A percentile compares a stretch with the other conserved stretches of the same genome.
Conservation (phyloP, 2,113 vertebrate species). For the Sturnira hondurensis region DNA sequence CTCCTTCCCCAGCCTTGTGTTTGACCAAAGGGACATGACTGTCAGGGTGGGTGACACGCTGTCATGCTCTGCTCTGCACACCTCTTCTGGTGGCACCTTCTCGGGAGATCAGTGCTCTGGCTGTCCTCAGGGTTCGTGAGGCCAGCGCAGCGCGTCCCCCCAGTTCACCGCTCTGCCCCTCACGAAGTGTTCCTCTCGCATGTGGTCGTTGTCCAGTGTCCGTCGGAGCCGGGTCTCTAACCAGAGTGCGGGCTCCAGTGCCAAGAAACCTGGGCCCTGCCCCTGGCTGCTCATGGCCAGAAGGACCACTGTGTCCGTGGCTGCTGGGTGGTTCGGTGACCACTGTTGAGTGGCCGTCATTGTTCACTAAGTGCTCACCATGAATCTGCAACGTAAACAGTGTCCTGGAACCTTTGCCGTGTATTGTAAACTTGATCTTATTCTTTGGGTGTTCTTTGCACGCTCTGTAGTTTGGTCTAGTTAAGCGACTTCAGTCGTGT, state of each 20-base stretch:
- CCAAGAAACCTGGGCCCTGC: not conserved
- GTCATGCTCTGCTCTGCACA: fast-evolving
- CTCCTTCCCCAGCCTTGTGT: not conserved
- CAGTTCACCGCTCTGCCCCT: not conserved
- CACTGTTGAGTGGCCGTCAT: not conserved
- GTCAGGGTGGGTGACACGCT: slow-evolving; percentile 1
- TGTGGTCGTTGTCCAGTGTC: not conserved
- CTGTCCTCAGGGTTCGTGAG: not conserved
- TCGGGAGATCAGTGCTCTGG: fast-evolving
- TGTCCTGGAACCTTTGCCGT: not conserved
- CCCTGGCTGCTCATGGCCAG: not conserved
- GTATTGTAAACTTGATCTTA: not conserved
- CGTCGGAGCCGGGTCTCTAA: not conserved
- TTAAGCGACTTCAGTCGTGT: not conserved
- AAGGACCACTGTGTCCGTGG: no score
- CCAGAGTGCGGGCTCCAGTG: not conserved
- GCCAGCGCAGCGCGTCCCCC: not conserved
- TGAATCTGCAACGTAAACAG: not conserved
- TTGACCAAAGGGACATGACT: not conserved
- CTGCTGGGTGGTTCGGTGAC: not conserved
- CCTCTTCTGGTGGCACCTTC: fast-evolving
- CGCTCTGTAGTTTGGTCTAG: not conserved
- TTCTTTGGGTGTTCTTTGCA: not conserved
- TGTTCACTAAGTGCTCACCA: not conserved
- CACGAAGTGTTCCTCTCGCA: not conserved